A percentile compares a stretch with the other conserved stretches of the same genome.
Conservation (phyloP, 2,113 vertebrate genomes). For the Embiotoca jacksoni region DNA sequence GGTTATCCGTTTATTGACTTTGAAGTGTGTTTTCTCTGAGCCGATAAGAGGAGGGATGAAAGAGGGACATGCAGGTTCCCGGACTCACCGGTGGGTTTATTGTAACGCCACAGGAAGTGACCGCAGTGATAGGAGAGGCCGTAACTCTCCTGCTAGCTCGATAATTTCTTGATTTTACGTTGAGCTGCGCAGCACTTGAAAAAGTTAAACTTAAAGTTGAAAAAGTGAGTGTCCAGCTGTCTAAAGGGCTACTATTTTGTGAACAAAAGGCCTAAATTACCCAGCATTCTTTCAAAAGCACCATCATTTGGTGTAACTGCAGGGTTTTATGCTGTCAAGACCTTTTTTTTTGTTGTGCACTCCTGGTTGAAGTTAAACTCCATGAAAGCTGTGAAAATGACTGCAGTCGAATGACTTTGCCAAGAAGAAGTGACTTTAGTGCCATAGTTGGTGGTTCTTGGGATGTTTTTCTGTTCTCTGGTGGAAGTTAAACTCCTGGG, state of each 20-base stretch:
- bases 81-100: slow-evolving; percentile 11
- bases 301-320: slow-evolving; percentile 11
- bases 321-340: slow-evolving; percentile 3
- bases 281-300: slow-evolving; percentile 36
- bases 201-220: too few relatives aligned
- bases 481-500: too few relatives aligned
- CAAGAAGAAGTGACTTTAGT: too few relatives aligned
- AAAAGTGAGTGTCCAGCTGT: neutral
- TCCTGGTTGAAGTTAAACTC: too few relatives aligned
- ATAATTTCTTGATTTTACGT: too few relatives aligned
- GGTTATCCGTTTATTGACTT: slow-evolving; percentile 46
- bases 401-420: too few relatives aligned
- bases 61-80: slow-evolving; percentile 22
- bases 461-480: neutral
- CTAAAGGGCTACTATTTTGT: neutral
- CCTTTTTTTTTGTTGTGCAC: too few relatives aligned
- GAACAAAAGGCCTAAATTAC: slow-evolving; percentile 34
- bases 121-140: neutral
- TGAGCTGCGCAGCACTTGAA: too few relatives aligned
- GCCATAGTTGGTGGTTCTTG: too few relatives aligned
- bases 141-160: neutral
- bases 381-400: too few relatives aligned
- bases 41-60: slow-evolving; percentile 41
- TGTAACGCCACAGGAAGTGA: neutral
- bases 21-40: slow-evolving; percentile 34